Conservation (phyloP, 2,888 invertebrate species). For the Rhopalosiphum nymphaeae region DNA sequence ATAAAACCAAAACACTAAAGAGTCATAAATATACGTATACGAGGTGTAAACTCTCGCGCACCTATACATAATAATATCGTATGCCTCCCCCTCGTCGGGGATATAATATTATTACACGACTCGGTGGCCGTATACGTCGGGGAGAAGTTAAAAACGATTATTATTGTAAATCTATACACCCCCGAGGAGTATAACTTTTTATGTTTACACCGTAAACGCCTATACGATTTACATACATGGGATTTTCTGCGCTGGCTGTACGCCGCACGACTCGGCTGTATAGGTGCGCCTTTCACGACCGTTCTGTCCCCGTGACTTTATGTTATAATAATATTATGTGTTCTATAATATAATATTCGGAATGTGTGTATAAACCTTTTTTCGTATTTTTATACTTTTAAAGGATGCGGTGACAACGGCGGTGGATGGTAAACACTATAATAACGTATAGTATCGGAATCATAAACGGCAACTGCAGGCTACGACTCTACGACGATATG, state of each 20-base stretch:
- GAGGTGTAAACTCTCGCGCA: background rate
- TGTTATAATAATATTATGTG: background rate
- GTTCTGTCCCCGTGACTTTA: background rate
- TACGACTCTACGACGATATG: background rate
- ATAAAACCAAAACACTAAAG: slow-evolving; percentile 4
- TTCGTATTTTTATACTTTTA: background rate
- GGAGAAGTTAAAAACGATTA: slow-evolving; percentile 28
- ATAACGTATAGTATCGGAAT: background rate
- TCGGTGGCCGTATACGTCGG: background rate
- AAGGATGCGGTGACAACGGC: background rate
- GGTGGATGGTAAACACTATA: background rate
- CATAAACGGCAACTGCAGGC: background rate
- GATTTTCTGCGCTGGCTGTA: background rate
- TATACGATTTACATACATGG: slow-evolving; percentile 38
- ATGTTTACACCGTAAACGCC: slow-evolving; percentile 31
- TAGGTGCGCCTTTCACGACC: background rate
- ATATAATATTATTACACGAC: background rate
- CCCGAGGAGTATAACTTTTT: slow-evolving; percentile 36
- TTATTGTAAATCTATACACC: slow-evolving; percentile 33
- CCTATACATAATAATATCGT: background rate
- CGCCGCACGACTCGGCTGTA: background rate
- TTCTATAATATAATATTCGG: background rate
- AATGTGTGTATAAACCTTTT: background rate
- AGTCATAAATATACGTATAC: background rate
- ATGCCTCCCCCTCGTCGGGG: background rate